Evolutionary conservation across 92 coral and sea anemone genomes (phyloP), one percentile per base, ranked within the genome.

Genomic region (Umimayanthus chanpuru): DNA sequence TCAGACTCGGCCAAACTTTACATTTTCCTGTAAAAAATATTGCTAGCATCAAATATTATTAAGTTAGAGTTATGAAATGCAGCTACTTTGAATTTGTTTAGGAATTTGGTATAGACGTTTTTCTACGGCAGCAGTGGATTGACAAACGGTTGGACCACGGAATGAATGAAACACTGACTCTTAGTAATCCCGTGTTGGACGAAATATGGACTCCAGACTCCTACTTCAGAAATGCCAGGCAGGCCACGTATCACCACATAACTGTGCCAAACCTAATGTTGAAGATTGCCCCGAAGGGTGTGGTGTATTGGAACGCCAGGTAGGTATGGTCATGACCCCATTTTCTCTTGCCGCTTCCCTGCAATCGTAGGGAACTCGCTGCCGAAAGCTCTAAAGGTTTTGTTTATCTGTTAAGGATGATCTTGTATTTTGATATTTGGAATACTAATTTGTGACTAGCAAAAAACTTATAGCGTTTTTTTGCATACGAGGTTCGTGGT

Each of bases 41-140:
- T 44, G 50, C 8, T 47, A 53, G 58, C 2, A 18, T 53, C 58
- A 53, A 53, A 53, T 53, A 53, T 53, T 18, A 53, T 14, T 18
- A 53, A 53, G 58, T 15, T 53, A 53, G 14, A 53, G 18, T 53
- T 53, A 4, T 53, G 29, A 26, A 72, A 23, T 16, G 1, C 18
- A 72, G 76, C 29, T 72, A 2, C 76, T 11, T 28, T 72, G 15
- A 15, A 72, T 72, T 72, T 72, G 38, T 23, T 26, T 29, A 92
- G 94, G 94, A 88, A 15, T 92, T 83, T 66, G 93, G 91, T 21
- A 50, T 92, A 32, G 94, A 92, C 77, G 88, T 92, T 39, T 90
- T 90, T 26, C 90, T 92, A 1, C 85, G 94, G 18, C 94, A 92
- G 73, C 81, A 71, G 40, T 92, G 94, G 94, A 83, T 78, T 4